Evolutionary conservation across 2,113 vertebrate genomes (phyloP).

Genomic region (Tachuris rubrigastra): DNA sequence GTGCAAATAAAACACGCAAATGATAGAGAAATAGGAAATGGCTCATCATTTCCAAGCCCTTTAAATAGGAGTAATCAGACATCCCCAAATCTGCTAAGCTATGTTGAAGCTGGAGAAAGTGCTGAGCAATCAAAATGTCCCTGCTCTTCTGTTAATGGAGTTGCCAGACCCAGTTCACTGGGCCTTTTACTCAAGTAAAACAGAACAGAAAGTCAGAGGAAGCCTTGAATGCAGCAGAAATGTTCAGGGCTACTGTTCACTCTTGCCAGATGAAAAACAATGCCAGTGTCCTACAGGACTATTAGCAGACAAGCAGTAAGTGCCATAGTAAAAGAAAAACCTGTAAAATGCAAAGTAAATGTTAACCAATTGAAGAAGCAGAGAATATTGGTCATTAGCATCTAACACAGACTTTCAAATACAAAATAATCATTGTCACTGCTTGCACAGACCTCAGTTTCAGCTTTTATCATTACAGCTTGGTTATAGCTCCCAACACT

Average conservation of each 20-base stretch:
- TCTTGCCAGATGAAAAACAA: not conserved
- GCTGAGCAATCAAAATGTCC: not conserved
- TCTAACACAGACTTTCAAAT: not conserved
- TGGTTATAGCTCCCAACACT: not conserved
- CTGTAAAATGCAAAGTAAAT: not conserved
- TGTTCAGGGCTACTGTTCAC: not conserved
- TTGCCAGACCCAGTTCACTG: not conserved
- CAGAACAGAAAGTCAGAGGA: not conserved
- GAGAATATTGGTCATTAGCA: not conserved
- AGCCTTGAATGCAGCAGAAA: not conserved
- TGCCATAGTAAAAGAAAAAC: not conserved
- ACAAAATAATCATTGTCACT: not conserved
- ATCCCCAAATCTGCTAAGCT: not conserved
- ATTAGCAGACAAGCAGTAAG: not conserved
- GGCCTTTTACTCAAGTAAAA: not conserved
- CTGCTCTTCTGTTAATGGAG: not conserved
- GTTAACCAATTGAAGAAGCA: not conserved
- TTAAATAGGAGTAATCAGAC: not conserved
- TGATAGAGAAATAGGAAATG: not conserved
- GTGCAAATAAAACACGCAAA: not conserved
- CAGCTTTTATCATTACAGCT: not conserved
- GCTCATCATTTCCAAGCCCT: not conserved
- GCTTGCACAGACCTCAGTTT: not conserved
- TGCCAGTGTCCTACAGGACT: not conserved
- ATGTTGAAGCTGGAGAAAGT: not conserved